Evolutionary conservation across 2,113 vertebrate genomes (phyloP).

Genomic region (Peromyscus maniculatus): DNA sequence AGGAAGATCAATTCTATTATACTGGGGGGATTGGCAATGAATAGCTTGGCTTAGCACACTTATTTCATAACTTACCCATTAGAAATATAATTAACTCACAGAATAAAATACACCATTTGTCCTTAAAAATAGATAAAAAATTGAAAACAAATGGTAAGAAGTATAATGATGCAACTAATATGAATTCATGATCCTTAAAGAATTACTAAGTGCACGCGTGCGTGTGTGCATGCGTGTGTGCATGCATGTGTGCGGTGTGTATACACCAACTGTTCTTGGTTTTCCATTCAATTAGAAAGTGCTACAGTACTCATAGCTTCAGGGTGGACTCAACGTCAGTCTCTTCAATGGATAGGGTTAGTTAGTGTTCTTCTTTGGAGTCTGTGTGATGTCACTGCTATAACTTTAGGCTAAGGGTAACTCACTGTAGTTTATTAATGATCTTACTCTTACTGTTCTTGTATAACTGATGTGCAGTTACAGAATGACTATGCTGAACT

Average conservation of each 20-base stretch:
- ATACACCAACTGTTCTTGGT: not conserved
- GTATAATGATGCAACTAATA: constrained; percentile 2
- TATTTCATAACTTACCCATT: constrained; percentile 36
- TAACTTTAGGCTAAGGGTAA: not conserved
- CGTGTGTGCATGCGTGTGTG: not conserved
- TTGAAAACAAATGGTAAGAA: not conserved
- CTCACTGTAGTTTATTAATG: not conserved
- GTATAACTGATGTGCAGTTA: not conserved
- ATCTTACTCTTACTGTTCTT: not conserved
- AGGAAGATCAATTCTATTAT: not conserved
- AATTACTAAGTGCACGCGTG: not conserved
- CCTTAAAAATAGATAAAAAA: constrained; percentile 52
- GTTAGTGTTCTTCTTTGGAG: not conserved
- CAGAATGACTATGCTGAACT: not conserved
- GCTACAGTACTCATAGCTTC: not conserved
- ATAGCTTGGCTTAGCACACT: not conserved
- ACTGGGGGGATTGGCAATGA: not conserved
- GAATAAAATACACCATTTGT: not conserved
- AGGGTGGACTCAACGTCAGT: not conserved
- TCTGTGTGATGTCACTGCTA: not conserved
- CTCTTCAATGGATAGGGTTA: not conserved
- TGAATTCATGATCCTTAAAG: not conserved
- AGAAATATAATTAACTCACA: constrained; percentile 20
- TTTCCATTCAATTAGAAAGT: constrained; percentile 36
- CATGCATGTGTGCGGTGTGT: not conserved